A percentile compares a stretch with the other conserved stretches of the same genome.
Conservation (phyloP, 2,888 invertebrate genomes). For the Eucera pruinosa region DNA sequence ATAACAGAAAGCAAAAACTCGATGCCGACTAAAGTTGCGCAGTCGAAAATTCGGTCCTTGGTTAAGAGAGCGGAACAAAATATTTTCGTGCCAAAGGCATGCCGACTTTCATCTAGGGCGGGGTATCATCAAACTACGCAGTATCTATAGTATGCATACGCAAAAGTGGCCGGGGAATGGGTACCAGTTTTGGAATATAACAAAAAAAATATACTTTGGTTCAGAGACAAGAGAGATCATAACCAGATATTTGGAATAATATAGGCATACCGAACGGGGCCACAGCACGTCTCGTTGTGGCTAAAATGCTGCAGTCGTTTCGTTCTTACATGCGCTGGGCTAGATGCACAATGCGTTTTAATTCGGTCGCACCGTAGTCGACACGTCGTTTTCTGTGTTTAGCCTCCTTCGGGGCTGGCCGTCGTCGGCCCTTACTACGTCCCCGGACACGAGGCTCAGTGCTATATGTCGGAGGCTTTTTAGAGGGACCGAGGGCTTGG, state of each 20-base stretch:
- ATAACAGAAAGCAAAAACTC: conserved; percentile 30
- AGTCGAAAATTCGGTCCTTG: conserved; percentile 49
- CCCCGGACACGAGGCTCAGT: conserved; percentile 85
- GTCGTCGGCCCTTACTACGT: conserved; percentile 82
- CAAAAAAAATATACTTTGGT: conserved; percentile 26
- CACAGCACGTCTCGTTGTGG: conserved; percentile 63
- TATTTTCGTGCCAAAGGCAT: conserved; percentile 60
- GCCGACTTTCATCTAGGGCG: conserved; percentile 44
- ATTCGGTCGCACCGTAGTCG: conserved; percentile 81
- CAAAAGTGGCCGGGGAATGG: conserved; percentile 33
- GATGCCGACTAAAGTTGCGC: conserved; percentile 5
- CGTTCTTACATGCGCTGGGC: conserved; percentile 82
- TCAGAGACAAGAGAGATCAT: conserved; percentile 23
- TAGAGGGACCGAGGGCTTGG: conserved; percentile 48
- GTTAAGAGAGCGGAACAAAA: conserved; percentile 32
- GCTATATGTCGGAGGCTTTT: conserved; percentile 83
- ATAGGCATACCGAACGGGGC: conserved; percentile 69
- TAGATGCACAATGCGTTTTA: conserved; percentile 85
- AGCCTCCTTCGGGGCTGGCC: conserved; percentile 83
- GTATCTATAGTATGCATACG: conserved; percentile 37
- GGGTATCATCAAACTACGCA: conserved; percentile 25
- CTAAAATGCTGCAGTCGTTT: conserved; percentile 66
- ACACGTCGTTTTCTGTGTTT: conserved; percentile 73
- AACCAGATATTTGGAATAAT: conserved; percentile 46
- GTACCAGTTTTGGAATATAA: conserved; percentile 8